Percentiles rank a stretch among this genome's conserved stretches.
Conservation (phyloP, 2,113 vertebrate species). For the Numida meleagris region DNA sequence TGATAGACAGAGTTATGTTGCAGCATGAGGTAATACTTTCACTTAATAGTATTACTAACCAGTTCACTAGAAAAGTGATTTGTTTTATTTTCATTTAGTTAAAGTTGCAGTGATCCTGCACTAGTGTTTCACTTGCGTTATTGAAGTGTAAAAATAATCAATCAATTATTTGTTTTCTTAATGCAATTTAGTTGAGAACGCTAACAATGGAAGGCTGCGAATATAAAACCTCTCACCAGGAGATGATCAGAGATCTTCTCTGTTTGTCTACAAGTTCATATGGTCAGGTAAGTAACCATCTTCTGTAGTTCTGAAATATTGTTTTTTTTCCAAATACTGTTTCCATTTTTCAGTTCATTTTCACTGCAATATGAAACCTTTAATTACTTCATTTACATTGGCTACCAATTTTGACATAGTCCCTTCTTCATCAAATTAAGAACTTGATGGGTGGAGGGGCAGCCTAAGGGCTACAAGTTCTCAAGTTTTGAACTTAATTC, state of each 20-base stretch:
- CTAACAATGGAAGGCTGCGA: slow-evolving; percentile 93
- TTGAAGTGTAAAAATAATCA: background rate
- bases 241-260: slow-evolving; percentile 92
- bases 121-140: background rate
- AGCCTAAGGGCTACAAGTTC: background rate
- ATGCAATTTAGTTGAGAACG: slow-evolving; percentile 84
- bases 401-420: background rate
- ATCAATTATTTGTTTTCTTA: slow-evolving; percentile 23
- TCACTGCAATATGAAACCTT: background rate
- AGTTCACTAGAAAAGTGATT: background rate
- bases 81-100: background rate
- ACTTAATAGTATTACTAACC: background rate
- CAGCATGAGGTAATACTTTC: slow-evolving; percentile 90
- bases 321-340: background rate
- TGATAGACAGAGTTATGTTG: slow-evolving; percentile 97
- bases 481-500: background rate
- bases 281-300: slow-evolving; percentile 84
- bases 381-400: background rate
- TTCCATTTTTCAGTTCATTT: background rate
- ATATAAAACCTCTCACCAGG: slow-evolving; percentile 91
- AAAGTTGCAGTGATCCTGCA: background rate
- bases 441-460: background rate
- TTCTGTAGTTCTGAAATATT: background rate
- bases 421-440: background rate
- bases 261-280: slow-evolving; percentile 95